phyloP scores from a whole-genome alignment of 2,888 invertebrate species.

The Phyllotreta cruciferae region DNA sequence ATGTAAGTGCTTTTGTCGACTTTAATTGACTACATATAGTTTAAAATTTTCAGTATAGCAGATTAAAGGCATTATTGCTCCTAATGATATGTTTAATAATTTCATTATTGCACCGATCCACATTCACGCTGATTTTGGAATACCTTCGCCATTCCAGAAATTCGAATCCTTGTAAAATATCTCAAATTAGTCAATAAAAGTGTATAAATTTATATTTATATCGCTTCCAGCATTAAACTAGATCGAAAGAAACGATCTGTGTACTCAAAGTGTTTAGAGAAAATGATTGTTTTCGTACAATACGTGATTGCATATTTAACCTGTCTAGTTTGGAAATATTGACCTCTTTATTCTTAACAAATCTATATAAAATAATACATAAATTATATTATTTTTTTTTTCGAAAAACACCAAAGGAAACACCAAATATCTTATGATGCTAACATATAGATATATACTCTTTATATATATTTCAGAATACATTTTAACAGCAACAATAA shows the following conservation, averaged over 20 bases:
- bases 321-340: constrained; percentile 35
- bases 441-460: constrained; percentile 36
- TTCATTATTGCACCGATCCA: constrained; percentile 11
- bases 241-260: constrained; percentile 31
- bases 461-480: constrained; percentile 31
- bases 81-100: constrained; percentile 31
- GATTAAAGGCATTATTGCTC: constrained; percentile 27
- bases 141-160: constrained; percentile 1
- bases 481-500: constrained; percentile 40
- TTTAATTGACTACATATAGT: constrained; percentile 6
- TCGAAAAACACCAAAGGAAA: constrained; percentile 20
- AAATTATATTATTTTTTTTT: no score
- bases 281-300: constrained; percentile 40
- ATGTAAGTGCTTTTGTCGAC: constrained; percentile 2
- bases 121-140: neutral
- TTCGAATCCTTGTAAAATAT: neutral
- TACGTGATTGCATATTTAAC: constrained; percentile 40
- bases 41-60: constrained; percentile 2
- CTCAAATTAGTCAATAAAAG: no score
- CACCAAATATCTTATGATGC: constrained; percentile 30
- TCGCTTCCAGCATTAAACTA: neutral
- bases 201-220: neutral
- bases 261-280: constrained; percentile 27
- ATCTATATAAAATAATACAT: constrained; percentile 5
- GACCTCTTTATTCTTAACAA: constrained; percentile 24